Conservation (phyloP, 2,888 invertebrate genomes). For the Tachina lurida region DNA sequence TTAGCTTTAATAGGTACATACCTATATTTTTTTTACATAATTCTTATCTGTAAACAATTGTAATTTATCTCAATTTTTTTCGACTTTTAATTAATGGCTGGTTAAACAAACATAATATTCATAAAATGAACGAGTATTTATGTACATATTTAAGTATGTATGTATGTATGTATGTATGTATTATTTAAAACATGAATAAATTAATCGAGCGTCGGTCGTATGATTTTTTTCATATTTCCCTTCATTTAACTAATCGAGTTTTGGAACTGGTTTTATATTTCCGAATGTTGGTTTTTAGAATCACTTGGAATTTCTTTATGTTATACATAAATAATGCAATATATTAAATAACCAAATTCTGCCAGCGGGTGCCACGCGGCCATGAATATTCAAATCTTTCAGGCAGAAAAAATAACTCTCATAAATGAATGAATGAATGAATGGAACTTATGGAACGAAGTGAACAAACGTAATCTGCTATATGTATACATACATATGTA, state of each 20-base stretch:
- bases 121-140: too few species aligned
- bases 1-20: not conserved
- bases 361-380: slow-evolving; percentile 15
- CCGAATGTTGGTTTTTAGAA: slow-evolving; percentile 35
- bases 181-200: slow-evolving; percentile 33
- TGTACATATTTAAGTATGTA: not conserved
- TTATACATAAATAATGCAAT: slow-evolving; percentile 25
- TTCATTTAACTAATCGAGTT: slow-evolving; percentile 40
- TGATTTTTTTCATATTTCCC: slow-evolving; percentile 26
- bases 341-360: slow-evolving; percentile 36
- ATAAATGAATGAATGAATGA: slow-evolving; percentile 59
- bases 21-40: slow-evolving; percentile 1
- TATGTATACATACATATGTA: not conserved
- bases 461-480: slow-evolving; percentile 43
- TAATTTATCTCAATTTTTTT: slow-evolving; percentile 3
- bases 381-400: slow-evolving; percentile 61
- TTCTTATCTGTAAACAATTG: slow-evolving; percentile 7
- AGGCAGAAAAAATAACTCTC: slow-evolving; percentile 39
- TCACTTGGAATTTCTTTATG: slow-evolving; percentile 42
- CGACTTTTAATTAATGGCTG: slow-evolving; percentile 16
- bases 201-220: slow-evolving; percentile 27
- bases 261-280: slow-evolving; percentile 47
- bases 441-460: slow-evolving; percentile 30
- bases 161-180: not conserved
- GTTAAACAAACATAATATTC: slow-evolving; percentile 2